Percentiles rank a stretch among this genome's conserved stretches.
These are phyloP conservation scores for Trichogramma pretiosum DNA, from an alignment of 1,140 invertebrate genomes.

Conservation along the genomic window DNA sequence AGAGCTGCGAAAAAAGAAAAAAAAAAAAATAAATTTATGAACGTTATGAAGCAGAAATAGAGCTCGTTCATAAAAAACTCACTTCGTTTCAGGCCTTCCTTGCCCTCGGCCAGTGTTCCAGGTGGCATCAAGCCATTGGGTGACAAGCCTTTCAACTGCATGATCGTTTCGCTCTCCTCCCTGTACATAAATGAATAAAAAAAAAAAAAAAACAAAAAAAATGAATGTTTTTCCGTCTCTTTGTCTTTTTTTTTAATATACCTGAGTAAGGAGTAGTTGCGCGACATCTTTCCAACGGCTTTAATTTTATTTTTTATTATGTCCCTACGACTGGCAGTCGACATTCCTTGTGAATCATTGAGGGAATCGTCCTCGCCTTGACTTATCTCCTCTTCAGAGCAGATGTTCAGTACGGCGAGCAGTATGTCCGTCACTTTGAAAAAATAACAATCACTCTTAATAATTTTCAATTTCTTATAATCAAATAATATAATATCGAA, in stretches of 20 bases:
- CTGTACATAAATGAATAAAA: too few relatives aligned
- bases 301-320: constrained; percentile 14
- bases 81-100: constrained; percentile 3
- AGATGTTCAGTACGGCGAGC: constrained; percentile 98
- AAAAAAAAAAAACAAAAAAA: too few relatives aligned
- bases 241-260: too few relatives aligned
- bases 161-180: constrained; percentile 14
- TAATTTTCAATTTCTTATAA: too few relatives aligned
- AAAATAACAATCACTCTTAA: too few relatives aligned
- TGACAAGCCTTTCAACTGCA: constrained; percentile 12
- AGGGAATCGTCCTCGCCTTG: too few relatives aligned
- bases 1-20: not conserved
- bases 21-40: not conserved
- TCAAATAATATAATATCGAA: too few relatives aligned
- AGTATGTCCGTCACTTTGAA: constrained; percentile 99
- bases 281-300: constrained; percentile 12
- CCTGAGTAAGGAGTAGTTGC: constrained; percentile 7
- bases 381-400: constrained; percentile 99
- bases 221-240: too few relatives aligned
- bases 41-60: too few relatives aligned
- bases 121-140: constrained; percentile 4
- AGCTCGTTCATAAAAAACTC: too few relatives aligned
- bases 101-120: constrained; percentile 10
- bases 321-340: too few relatives aligned
- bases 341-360: too few relatives aligned